Evolutionary conservation across 2,113 vertebrate species (phyloP).

Genomic region (Salvelinus fontinalis): DNA sequence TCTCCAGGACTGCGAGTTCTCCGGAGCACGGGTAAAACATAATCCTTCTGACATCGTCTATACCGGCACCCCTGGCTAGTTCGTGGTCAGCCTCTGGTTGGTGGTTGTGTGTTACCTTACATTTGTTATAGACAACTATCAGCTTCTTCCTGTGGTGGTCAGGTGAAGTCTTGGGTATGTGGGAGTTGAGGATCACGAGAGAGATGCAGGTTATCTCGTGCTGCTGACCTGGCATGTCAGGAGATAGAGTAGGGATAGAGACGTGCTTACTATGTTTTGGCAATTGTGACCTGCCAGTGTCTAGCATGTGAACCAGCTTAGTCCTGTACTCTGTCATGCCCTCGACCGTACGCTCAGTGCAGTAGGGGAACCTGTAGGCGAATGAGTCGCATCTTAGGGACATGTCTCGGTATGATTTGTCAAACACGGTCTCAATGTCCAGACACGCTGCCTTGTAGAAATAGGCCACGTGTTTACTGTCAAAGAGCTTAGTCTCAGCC

Average conservation of each 20-base stretch:
- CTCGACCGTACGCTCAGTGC: background rate
- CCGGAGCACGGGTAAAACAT: background rate
- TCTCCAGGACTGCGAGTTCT: no score
- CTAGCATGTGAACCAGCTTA: no score
- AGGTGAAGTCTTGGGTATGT: no score
- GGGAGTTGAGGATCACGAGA: no score
- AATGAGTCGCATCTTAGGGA: background rate
- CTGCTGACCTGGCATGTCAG: no score
- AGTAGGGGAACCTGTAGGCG: background rate
- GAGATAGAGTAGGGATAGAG: no score
- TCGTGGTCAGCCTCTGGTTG: background rate
- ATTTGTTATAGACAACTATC: no score
- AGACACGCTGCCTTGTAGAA: conserved; percentile 13
- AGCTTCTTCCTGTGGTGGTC: no score
- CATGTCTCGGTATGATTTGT: background rate
- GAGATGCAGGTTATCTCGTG: no score
- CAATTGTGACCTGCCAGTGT: no score
- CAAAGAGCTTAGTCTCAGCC: background rate
- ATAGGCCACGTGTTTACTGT: conserved; percentile 4
- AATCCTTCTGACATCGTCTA: background rate
- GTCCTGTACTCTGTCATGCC: background rate
- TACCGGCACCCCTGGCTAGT: background rate
- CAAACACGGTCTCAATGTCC: conserved; percentile 3
- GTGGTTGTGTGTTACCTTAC: no score
- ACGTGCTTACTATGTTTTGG: no score